phyloP scores from a whole-genome alignment of 2,113 vertebrate species.

The Paratilapia polleni region DNA sequence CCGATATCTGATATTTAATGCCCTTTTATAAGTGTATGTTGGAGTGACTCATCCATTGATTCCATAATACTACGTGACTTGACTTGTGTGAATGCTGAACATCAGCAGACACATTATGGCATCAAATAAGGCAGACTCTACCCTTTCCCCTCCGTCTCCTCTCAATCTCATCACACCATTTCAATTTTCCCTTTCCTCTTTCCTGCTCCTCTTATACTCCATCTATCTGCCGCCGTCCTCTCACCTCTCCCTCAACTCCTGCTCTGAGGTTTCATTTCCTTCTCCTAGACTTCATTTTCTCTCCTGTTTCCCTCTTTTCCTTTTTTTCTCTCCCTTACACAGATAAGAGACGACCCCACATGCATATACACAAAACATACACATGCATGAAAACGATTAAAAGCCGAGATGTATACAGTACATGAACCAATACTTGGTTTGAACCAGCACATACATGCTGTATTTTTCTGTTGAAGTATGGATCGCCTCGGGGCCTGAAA shows the following conservation, averaged over 20 bases:
- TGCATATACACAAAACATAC: conserved; percentile 15
- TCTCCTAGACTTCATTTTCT: conserved; percentile 27
- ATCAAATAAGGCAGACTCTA: conserved; percentile 28
- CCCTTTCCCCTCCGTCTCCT: conserved; percentile 1
- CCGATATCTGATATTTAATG: not conserved
- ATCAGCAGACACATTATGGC: conserved; percentile 30
- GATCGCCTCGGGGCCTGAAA: conserved; percentile 33
- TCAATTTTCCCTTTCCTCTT: conserved; percentile 6
- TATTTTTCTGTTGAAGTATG: conserved; percentile 28
- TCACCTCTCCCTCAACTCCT: conserved; percentile 38
- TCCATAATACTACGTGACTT: not conserved
- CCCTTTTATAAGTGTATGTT: not conserved
- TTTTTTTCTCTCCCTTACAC: not conserved
- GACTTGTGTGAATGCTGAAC: conserved; percentile 17
- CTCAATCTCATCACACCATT: conserved; percentile 26
- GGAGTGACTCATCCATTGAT: conserved; percentile 29
- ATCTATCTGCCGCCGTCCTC: conserved; percentile 9
- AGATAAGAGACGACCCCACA: conserved; percentile 6
- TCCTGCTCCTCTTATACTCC: conserved; percentile 6
- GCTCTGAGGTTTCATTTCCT: conserved; percentile 37
- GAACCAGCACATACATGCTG: conserved; percentile 12
- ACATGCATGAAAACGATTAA: conserved; percentile 12
- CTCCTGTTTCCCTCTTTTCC: not conserved
- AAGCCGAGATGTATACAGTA: conserved; percentile 7
- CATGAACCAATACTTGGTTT: conserved; percentile 2